Conservation (phyloP, 1,140 invertebrate genomes). For the Magallana gigas region DNA sequence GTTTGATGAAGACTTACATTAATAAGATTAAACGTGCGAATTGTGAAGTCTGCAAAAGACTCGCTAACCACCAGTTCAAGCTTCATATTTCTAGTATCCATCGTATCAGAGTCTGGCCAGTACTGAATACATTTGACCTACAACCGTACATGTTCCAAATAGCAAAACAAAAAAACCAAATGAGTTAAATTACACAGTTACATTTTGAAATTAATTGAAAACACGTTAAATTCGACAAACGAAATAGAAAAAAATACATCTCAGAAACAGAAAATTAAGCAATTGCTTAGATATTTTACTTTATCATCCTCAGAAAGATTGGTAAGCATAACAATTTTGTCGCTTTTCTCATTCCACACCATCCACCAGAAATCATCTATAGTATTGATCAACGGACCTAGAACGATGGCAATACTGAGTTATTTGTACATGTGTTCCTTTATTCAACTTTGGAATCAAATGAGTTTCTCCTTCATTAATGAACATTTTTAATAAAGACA, state of each 20-base stretch:
- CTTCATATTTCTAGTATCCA: neutral
- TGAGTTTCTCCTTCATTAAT: neutral
- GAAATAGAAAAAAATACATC: neutral
- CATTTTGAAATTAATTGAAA: neutral
- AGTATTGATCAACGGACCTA: conserved; percentile 62
- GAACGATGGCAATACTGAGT: neutral
- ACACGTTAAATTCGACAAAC: neutral
- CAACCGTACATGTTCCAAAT: neutral
- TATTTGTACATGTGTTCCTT: neutral
- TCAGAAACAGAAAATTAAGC: neutral
- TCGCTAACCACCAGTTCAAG: conserved; percentile 5
- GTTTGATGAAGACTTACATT: neutral
- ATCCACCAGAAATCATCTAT: conserved; percentile 76
- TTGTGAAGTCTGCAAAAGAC: conserved; percentile 29
- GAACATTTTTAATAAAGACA: neutral
- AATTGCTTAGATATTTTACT: conserved; percentile 54
- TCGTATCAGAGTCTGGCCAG: conserved; percentile 38
- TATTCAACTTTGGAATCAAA: neutral
- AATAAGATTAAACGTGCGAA: neutral
- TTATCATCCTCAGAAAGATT: conserved; percentile 70
- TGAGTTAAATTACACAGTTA: neutral
- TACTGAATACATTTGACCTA: conserved; percentile 49
- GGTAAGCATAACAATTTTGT: conserved; percentile 75
- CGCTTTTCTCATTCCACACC: conserved; percentile 73
- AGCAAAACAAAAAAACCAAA: neutral